Conservation (phyloP, 2,888 invertebrate genomes). For the Epistrophe grossulariae region DNA sequence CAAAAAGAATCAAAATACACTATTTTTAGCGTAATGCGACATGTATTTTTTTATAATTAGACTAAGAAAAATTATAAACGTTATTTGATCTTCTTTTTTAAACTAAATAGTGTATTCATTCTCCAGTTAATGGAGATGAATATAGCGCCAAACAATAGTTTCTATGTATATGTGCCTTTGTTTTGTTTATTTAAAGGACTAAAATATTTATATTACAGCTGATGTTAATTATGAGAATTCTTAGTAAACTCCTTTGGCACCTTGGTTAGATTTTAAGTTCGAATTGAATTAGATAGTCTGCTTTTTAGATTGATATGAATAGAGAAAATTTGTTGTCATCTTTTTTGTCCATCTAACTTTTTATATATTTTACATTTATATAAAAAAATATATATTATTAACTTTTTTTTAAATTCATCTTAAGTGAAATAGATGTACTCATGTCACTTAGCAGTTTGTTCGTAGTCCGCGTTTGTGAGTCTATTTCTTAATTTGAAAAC, state of each 20-base stretch:
- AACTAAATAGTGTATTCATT: conserved; percentile 46
- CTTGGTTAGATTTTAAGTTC: conserved; percentile 35
- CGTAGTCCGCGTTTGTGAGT: neutral
- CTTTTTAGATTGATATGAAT: conserved; percentile 18
- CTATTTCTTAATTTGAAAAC: neutral
- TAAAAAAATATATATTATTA: neutral
- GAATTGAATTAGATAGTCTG: conserved; percentile 50
- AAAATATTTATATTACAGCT: conserved; percentile 53
- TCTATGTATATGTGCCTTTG: conserved; percentile 77
- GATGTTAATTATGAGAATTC: conserved; percentile 52
- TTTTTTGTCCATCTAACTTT: conserved; percentile 35
- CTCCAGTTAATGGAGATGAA: conserved; percentile 27
- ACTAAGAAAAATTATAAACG: conserved; percentile 46
- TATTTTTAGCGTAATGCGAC: conserved; percentile 55
- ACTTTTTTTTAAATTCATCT: neutral
- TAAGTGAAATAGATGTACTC: neutral
- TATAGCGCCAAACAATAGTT: conserved; percentile 71
- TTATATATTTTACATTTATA: conserved; percentile 45
- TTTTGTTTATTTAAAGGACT: conserved; percentile 70
- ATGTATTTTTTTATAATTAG: conserved; percentile 71
- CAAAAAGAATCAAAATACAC: conserved; percentile 26
- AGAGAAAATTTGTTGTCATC: conserved; percentile 2
- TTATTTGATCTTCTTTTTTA: conserved; percentile 54
- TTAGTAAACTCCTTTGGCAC: conserved; percentile 56
- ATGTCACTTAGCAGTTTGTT: neutral